Evolutionary conservation across 2,113 vertebrate species (phyloP), one percentile per base, ranked within the genome.

Genomic region (Gopherus evgoodei): DNA sequence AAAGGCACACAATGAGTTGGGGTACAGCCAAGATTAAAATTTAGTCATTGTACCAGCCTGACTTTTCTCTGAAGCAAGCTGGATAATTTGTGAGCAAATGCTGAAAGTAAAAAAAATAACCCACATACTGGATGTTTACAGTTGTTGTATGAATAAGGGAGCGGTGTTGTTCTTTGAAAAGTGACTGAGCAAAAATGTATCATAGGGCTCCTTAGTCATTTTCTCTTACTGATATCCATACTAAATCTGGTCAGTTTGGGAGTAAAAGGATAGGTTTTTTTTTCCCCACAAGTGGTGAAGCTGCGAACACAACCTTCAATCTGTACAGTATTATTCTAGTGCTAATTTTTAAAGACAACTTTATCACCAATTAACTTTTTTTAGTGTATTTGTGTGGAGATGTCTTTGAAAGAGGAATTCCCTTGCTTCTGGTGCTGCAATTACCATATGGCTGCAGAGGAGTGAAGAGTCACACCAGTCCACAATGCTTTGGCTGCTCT

Each of bases 301-400:
- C 42, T 24, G 5, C 22, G 6, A 72, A 72, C 22, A 12, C 21
- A 24, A 76, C 8, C 62, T 69, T 35, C 62, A n/a, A 7, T n/a
- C 31, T 65, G 31, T n/a, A n/a, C 35, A n/a, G 31, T 65, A 14
- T 65, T 35, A 65, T 65, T 65, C 29, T 17, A n/a, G 62, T 35
- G 31, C 31, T 35, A 31, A 31, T 65, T 2, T 11, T 72, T 44
- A 1, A n/a, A 38, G 49, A 1, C 35, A 49, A 69, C 50, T 2
- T 0, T 1, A 10, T 6, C 22, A 2, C 79, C 22, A 4, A 8
- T 94, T 79, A 11, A 89, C 52, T 54, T 87, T n/a, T 49, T 90
- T 1, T 93, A 99, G 99, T 83, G 98, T 99, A 5, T 99, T 99
- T 50, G 98, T 99, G 27, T 99, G 99, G 99, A 98, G 98, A 84